Base-by-base conservation (phyloP, 2,888 invertebrate genomes). In the Dilophus febrilis region DNA sequence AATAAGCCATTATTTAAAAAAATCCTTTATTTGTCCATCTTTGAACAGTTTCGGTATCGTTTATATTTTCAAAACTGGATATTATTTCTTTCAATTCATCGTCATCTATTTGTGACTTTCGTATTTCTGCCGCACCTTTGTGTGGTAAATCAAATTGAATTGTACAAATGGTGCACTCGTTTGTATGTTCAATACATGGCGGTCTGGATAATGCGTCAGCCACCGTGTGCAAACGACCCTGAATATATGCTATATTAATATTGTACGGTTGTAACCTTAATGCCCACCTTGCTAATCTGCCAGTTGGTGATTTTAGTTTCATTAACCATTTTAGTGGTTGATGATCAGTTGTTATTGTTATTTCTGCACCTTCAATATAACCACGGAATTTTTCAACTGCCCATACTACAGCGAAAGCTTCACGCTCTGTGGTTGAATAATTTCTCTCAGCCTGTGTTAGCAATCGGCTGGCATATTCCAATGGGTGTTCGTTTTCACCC, bases 211-310 rank as follows among this genome's bases (percentile, higher is more conserved):
- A 29, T 2, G 46, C 45, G 30, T 47, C 46, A n/a, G 49, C 48
- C 4, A 58, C 47, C 11, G 51, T 46, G 43, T 64, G 58, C 2
- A 44, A 43, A 26, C 48, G 53, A 2, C 64, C 64, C 1, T 56
- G 57, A 3, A 53, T 49, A 41, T 65, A 61, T 8, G 50, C 45
- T 4, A 64, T 51, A 1, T 50, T 45, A 4, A 64, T 42, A 26
- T 61, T 51, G 51, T 49, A 39, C 51, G 55, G 32, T 52, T 51
- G n/a, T n/a, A n/a, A n/a, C n/a, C n/a, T n/a, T n/a, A n/a, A n/a
- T n/a, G n/a, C n/a, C n/a, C n/a, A n/a, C n/a, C n/a, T n/a, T n/a
- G n/a, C n/a, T n/a, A n/a, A n/a, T n/a, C n/a, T n/a, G n/a, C n/a
- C n/a, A n/a, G n/a, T n/a, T n/a, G n/a, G n/a, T n/a, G n/a, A n/a